These are phyloP conservation scores for Picathartes gymnocephalus DNA, from an alignment of 2,113 vertebrate genomes.

Conservation along the genomic window DNA sequence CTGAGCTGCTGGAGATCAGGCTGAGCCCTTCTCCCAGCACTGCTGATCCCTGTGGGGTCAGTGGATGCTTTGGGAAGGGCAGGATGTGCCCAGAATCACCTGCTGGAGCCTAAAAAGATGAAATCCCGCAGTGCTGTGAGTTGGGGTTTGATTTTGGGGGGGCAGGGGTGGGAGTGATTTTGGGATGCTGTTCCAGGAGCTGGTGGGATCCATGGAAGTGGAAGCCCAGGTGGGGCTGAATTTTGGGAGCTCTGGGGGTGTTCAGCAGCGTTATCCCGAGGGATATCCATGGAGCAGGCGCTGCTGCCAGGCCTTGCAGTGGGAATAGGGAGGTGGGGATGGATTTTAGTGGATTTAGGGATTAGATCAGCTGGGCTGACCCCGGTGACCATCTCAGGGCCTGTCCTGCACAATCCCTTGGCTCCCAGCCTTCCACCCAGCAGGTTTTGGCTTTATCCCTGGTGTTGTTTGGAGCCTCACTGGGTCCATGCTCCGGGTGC, in stretches of 20 bases:
- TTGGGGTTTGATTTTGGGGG: too few relatives aligned
- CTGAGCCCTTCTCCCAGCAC: too few relatives aligned
- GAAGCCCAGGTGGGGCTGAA: rapidly evolving
- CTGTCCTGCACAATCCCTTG: not conserved
- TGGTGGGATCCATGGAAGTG: not conserved
- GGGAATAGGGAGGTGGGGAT: not conserved
- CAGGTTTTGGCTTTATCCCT: not conserved
- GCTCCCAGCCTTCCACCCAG: not conserved
- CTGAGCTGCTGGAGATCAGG: too few relatives aligned
- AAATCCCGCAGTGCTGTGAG: too few relatives aligned
- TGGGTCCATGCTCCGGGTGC: rapidly evolving
- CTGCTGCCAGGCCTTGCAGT: not conserved
- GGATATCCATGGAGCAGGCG: rapidly evolving
- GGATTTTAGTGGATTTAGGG: not conserved
- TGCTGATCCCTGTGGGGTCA: too few relatives aligned
- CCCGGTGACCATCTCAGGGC: rapidly evolving
- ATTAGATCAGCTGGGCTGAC: not conserved
- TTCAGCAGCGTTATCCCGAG: rapidly evolving
- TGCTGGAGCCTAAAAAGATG: too few relatives aligned
- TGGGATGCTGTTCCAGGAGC: too few relatives aligned
- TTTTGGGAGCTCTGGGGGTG: not conserved
- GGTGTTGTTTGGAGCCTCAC: rapidly evolving
- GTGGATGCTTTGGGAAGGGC: too few relatives aligned
- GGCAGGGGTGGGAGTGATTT: too few relatives aligned
- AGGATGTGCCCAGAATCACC: too few relatives aligned